Percentiles rank a stretch among this genome's conserved stretches.
These are phyloP conservation scores for Psittacara wagleri DNA, from an alignment of 2,113 vertebrate species.

Conservation along the genomic window DNA sequence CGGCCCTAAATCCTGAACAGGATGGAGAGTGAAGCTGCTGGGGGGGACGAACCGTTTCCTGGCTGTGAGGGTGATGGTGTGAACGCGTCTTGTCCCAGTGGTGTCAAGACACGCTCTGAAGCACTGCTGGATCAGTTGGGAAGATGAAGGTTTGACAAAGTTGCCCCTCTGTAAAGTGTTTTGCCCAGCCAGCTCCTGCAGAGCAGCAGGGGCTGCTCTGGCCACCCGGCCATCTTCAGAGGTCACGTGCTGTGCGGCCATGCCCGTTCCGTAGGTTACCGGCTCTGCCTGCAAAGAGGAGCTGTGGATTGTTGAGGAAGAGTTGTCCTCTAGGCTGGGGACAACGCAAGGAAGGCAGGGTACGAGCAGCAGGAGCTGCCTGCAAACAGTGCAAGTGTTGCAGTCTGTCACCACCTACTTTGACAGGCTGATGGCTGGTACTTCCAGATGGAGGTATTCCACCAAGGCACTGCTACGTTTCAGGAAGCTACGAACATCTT, in stretches of 20 bases:
- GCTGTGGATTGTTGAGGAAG: neutral
- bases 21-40: rapidly evolving
- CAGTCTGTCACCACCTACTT: slow-evolving; percentile 6
- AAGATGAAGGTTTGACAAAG: neutral
- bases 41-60: neutral
- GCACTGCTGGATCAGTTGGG: neutral
- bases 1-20: neutral
- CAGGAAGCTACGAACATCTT: neutral
- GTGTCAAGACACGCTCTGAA: neutral
- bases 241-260: neutral
- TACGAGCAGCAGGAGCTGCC: neutral
- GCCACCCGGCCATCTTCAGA: too few relatives aligned
- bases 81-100: neutral
- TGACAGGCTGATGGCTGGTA: neutral
- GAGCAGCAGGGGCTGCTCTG: too few relatives aligned
- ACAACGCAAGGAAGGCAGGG: neutral
- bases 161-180: neutral
- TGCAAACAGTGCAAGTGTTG: neutral
- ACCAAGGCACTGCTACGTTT: neutral
- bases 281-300: neutral
- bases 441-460: neutral
- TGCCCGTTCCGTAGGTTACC: neutral
- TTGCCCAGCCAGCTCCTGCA: neutral
- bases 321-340: neutral
- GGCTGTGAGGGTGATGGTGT: neutral